A percentile compares a stretch with the other conserved stretches of the same genome.
phyloP scores from a whole-genome alignment of 2,797 vertebrate genomes.

The Poliocrania exsul region DNA sequence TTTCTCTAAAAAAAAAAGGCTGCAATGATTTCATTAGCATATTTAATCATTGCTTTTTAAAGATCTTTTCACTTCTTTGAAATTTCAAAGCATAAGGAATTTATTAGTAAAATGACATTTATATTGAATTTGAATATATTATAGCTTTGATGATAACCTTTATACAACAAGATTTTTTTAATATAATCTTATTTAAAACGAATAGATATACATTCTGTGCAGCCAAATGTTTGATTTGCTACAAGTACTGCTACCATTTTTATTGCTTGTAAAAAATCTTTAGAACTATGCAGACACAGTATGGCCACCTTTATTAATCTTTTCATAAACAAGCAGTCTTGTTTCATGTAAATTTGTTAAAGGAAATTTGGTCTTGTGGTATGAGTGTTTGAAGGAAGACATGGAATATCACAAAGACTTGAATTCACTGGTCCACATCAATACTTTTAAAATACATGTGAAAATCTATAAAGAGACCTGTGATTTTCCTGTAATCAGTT shows the following conservation, averaged over 20 bases:
- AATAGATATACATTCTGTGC: constrained; percentile 62
- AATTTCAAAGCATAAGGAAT: constrained; percentile 59
- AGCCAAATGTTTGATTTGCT: constrained; percentile 65
- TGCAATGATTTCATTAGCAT: constrained; percentile 56
- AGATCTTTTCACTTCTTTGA: constrained; percentile 51
- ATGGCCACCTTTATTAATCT: background rate
- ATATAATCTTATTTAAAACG: constrained; percentile 64
- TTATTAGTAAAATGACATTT: constrained; percentile 67
- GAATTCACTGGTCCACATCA: background rate
- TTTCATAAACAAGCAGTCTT: background rate
- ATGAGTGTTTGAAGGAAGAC: background rate
- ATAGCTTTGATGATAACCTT: constrained; percentile 63
- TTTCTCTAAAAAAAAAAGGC: background rate
- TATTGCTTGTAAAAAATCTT: constrained; percentile 25
- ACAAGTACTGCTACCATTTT: constrained; percentile 39
- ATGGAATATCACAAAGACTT: background rate
- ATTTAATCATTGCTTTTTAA: constrained; percentile 65
- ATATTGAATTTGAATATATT: constrained; percentile 67
- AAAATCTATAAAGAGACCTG: background rate
- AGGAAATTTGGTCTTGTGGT: background rate
- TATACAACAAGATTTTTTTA: constrained; percentile 32
- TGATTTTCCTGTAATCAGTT: background rate
- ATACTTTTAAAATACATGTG: background rate
- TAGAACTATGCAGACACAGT: background rate
- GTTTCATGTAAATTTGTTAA: background rate